Evolutionary conservation across 1,140 invertebrate species (phyloP).

Genomic region (Melipona quadrifasciata): DNA sequence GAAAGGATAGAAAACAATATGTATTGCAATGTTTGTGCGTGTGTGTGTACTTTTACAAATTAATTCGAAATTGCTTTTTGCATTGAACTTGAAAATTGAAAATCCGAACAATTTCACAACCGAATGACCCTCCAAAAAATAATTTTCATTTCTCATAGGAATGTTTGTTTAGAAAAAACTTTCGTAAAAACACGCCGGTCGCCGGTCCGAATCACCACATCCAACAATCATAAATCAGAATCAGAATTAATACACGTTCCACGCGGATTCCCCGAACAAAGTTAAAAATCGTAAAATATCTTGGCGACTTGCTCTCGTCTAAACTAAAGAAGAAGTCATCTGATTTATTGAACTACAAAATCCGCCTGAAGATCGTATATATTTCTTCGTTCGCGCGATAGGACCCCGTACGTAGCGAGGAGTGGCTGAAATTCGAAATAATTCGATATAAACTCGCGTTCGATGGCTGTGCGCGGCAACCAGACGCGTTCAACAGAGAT

Average conservation of each 20-base stretch:
- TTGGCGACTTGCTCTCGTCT: constrained; percentile 35
- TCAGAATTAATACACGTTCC: constrained; percentile 20
- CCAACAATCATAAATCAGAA: constrained; percentile 10
- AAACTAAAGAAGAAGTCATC: background rate
- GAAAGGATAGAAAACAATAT: too few relatives aligned
- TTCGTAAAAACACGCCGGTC: constrained; percentile 30
- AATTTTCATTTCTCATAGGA: too few relatives aligned
- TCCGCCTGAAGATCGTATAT: too few relatives aligned
- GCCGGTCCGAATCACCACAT: background rate
- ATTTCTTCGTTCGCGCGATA: too few relatives aligned
- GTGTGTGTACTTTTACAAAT: too few relatives aligned
- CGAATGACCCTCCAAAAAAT: too few relatives aligned
- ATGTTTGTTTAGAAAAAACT: background rate
- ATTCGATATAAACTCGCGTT: too few relatives aligned
- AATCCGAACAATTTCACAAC: too few relatives aligned
- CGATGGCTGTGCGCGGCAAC: background rate
- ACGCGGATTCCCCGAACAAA: constrained; percentile 25
- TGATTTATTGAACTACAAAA: background rate
- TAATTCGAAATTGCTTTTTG: too few relatives aligned
- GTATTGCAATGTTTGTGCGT: background rate
- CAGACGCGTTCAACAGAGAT: background rate
- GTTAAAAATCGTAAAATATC: constrained; percentile 7
- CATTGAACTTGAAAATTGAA: too few relatives aligned
- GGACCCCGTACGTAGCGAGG: too few relatives aligned
- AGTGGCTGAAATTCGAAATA: too few relatives aligned